Percentiles rank a stretch among this genome's conserved stretches.
phyloP scores from a whole-genome alignment of 2,113 vertebrate species.

The Crotalus viridis region DNA sequence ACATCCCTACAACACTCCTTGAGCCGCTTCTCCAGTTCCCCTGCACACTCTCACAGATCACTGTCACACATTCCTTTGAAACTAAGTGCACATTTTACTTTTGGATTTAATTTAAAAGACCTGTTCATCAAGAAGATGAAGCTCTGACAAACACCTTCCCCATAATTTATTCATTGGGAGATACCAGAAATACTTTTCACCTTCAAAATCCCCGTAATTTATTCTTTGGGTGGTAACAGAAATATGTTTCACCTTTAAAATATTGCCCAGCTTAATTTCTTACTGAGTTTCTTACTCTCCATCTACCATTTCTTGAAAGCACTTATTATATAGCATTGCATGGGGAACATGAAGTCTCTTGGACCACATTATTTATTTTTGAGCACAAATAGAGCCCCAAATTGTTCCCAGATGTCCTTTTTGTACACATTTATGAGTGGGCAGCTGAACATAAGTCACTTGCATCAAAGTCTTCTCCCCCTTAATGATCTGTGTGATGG shows the following conservation, averaged over 20 bases:
- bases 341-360: neutral
- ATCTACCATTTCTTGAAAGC: neutral
- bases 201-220: neutral
- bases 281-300: neutral
- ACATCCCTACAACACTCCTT: conserved; percentile 6
- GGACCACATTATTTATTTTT: neutral
- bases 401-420: conserved; percentile 17
- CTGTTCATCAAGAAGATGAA: neutral
- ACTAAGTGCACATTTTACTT: neutral
- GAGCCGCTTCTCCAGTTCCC: conserved; percentile 9
- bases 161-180: neutral
- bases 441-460: accelerated
- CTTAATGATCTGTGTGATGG: neutral
- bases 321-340: neutral
- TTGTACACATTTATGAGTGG: neutral
- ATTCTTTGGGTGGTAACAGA: neutral
- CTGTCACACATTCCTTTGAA: neutral
- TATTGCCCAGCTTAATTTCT: neutral
- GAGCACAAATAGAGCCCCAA: neutral
- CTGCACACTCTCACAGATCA: neutral
- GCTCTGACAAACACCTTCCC: neutral
- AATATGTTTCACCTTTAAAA: neutral
- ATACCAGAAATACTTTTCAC: neutral
- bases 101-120: neutral
- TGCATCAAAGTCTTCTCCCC: neutral